Conservation (phyloP, 2,888 invertebrate species). For the Auanema freiburgensis region DNA sequence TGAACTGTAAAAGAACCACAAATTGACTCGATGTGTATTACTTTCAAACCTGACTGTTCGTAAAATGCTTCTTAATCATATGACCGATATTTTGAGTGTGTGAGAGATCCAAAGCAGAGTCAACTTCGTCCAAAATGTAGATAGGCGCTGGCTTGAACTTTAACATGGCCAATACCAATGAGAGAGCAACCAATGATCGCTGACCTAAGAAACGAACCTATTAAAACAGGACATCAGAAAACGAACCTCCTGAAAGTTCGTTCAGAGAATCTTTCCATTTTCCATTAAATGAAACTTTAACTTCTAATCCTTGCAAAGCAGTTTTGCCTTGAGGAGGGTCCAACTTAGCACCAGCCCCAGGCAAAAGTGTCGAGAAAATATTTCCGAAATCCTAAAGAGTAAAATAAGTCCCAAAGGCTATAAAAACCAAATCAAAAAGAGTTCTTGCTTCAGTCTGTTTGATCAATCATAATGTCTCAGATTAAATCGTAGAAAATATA, state of each 20-base stretch:
- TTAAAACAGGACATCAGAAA: background rate
- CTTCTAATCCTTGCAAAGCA: conserved; percentile 85
- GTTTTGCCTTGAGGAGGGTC: conserved; percentile 75
- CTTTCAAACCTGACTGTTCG: conserved; percentile 76
- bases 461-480: conserved; percentile 2
- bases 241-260: conserved; percentile 94
- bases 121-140: conserved; percentile 95
- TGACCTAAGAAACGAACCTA: conserved; percentile 40
- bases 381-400: conserved; percentile 80
- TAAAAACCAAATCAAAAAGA: conserved; percentile 4
- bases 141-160: conserved; percentile 96
- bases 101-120: conserved; percentile 93
- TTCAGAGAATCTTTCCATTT: conserved; percentile 93
- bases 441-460: conserved; percentile 10
- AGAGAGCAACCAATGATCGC: conserved; percentile 84
- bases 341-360: conserved; percentile 86
- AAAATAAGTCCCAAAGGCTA: background rate
- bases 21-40: background rate
- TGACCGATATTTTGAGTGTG: conserved; percentile 98
- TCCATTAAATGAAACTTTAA: conserved; percentile 84
- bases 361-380: conserved; percentile 87
- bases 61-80: conserved; percentile 88
- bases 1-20: conserved; percentile 76
- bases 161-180: conserved; percentile 91
- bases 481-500: conserved; percentile 17